Percentiles rank a stretch among this genome's conserved stretches.
Evolutionary conservation across 2,888 invertebrate species (phyloP).

Genomic region (Agrotis clavis): DNA sequence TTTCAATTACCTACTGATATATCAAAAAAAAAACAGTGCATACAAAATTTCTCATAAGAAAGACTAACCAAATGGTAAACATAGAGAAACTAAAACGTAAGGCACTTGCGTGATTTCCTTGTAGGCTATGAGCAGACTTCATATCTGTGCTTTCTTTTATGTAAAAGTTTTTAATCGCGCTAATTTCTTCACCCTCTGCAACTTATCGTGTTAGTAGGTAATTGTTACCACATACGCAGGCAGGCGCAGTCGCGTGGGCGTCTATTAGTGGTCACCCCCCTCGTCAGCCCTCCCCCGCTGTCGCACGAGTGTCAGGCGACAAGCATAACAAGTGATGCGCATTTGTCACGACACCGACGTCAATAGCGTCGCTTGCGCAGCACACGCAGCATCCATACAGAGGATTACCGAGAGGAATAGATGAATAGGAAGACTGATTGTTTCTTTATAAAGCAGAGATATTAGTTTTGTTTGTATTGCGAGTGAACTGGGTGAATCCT

Average conservation of each 20-base stretch:
- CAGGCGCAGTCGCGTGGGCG: conserved; percentile 30
- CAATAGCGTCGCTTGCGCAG: conserved; percentile 23
- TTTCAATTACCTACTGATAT: too few species aligned
- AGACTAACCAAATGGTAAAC: too few species aligned
- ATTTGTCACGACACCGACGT: conserved; percentile 43
- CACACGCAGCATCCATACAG: conserved; percentile 10
- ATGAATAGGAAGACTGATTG: conserved; percentile 19
- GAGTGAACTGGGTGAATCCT: too few species aligned
- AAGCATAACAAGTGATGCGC: conserved; percentile 59
- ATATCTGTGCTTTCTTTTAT: not conserved
- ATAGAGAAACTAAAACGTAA: too few species aligned
- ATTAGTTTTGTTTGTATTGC: conserved; percentile 34
- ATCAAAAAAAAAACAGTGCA: too few species aligned
- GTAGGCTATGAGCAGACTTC: too few species aligned
- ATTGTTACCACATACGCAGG: too few species aligned
- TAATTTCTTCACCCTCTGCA: not conserved
- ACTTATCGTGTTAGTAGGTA: not conserved
- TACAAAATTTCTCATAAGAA: too few species aligned
- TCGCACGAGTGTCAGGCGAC: conserved; percentile 48
- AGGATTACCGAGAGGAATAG: conserved; percentile 13
- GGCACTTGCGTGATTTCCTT: too few species aligned
- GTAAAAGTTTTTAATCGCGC: not conserved
- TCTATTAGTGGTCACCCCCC: not conserved
- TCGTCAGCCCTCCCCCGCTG: not conserved
- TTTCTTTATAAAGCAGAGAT: conserved; percentile 15